Base-by-base conservation (phyloP, 2,888 invertebrate genomes). In the Dilophus febrilis region DNA sequence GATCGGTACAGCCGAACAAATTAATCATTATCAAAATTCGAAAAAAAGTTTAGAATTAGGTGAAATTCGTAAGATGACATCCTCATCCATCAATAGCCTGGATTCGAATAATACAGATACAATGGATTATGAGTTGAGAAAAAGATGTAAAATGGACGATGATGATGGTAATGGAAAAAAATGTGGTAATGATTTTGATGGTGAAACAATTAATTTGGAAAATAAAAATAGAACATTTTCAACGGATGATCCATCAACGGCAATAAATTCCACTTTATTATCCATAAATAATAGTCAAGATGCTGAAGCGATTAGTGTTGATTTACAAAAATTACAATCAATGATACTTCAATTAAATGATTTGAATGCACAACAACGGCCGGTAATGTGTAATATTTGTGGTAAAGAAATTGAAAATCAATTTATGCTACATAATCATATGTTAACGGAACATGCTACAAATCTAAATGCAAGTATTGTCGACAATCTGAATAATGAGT, bases 321-420 rank as follows among this genome's bases (percentile, higher is more conserved):
- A 88, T 58, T 65, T 90, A 12, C 81, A 86, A 47, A 87, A 88
- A 57, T 61, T 90, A 41, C 88, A 90, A 60, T 84, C 84, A 16
- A 92, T 87, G 88, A 84, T 85, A 51, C 73, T 81, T 51, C 90
- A 84, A 61, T 65, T 87, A 52, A 92, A 85, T 60, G 86, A 83
- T 48, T 64, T 85, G 35, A 81, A 81, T 48, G 74, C 71, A 0
- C 66, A 66, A 44, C 66, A 66, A 44, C 66, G 70, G 45, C 61
- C 64, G 5, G 55, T 67, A 18, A 34, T 19, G 13, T 85, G 85
- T 54, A 72, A 68, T 41, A 61, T 79, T 13, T 86, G 85, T 51
- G 73, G 74, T 28, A 72, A 74, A 45, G 80, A 80, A 46, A 71
- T 75, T 53, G 79, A 80, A 46, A 74, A 78, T 51, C 73, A 77